A percentile compares a stretch with the other conserved stretches of the same genome.
Conservation (phyloP, 2,113 vertebrate genomes). For the Cebus imitator region DNA sequence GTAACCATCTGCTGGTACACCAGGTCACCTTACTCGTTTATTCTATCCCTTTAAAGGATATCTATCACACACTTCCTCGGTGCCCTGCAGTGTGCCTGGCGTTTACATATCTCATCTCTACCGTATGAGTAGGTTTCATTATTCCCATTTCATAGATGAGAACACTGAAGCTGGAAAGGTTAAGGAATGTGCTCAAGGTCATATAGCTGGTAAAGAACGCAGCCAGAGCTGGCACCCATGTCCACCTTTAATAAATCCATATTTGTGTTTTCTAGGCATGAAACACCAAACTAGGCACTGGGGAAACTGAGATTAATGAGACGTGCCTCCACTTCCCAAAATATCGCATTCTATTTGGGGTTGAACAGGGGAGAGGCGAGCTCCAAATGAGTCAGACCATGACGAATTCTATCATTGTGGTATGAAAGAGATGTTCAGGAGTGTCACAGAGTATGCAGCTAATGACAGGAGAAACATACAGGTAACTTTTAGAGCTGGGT, state of each 20-base stretch:
- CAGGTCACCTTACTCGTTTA: no score
- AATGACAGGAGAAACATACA: neutral
- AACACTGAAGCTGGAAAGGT: neutral
- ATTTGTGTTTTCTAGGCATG: neutral
- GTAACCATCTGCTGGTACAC: neutral
- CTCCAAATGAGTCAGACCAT: neutral
- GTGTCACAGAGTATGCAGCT: no score
- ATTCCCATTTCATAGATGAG: neutral
- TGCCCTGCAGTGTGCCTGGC: neutral
- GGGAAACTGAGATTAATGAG: neutral
- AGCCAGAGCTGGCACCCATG: neutral
- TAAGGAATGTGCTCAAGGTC: neutral
- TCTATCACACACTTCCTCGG: neutral
- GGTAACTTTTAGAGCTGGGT: neutral
- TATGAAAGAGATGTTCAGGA: neutral
- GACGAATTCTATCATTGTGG: neutral
- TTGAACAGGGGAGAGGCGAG: neutral
- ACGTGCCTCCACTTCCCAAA: neutral
- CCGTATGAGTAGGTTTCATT: neutral
- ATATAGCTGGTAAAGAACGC: neutral
- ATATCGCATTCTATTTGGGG: neutral
- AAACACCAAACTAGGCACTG: neutral
- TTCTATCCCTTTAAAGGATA: neutral
- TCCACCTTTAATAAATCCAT: neutral
- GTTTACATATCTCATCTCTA: neutral